phyloP scores from a whole-genome alignment of 2,888 invertebrate genomes.

The Stomorhina lunata region DNA sequence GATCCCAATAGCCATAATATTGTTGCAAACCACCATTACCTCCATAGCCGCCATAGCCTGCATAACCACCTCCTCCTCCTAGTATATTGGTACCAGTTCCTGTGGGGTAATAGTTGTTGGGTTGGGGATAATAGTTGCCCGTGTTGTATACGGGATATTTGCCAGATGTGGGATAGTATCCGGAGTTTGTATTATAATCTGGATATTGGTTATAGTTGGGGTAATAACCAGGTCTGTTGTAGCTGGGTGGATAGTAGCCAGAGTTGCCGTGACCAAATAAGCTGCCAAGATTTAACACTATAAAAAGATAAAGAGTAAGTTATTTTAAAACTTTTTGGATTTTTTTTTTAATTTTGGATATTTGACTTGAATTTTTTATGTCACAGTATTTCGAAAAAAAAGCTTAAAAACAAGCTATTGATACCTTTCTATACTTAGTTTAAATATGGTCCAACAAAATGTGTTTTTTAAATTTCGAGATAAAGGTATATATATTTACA shows the following conservation, averaged over 20 bases:
- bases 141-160: conserved; percentile 49
- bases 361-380: too few relatives aligned
- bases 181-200: conserved; percentile 69
- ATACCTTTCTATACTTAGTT: too few relatives aligned
- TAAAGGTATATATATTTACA: too few relatives aligned
- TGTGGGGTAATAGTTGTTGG: conserved; percentile 80
- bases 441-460: too few relatives aligned
- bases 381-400: too few relatives aligned
- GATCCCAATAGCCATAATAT: conserved; percentile 83
- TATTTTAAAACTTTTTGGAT: not conserved
- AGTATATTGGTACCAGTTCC: conserved; percentile 69
- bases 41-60: conserved; percentile 63
- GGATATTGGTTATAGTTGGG: conserved; percentile 27
- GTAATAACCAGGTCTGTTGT: conserved; percentile 55
- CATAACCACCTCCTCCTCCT: conserved; percentile 62
- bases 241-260: conserved; percentile 63
- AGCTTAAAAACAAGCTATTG: too few relatives aligned
- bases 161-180: conserved; percentile 58
- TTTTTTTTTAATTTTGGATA: too few relatives aligned
- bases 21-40: conserved; percentile 83
- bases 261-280: conserved; percentile 72
- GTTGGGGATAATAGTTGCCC: conserved; percentile 55
- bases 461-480: too few relatives aligned
- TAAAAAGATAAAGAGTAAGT: not conserved
- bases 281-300: conserved; percentile 80